Conservation (phyloP, 2,888 invertebrate genomes). For the Sarcophaga caerulescens region DNA sequence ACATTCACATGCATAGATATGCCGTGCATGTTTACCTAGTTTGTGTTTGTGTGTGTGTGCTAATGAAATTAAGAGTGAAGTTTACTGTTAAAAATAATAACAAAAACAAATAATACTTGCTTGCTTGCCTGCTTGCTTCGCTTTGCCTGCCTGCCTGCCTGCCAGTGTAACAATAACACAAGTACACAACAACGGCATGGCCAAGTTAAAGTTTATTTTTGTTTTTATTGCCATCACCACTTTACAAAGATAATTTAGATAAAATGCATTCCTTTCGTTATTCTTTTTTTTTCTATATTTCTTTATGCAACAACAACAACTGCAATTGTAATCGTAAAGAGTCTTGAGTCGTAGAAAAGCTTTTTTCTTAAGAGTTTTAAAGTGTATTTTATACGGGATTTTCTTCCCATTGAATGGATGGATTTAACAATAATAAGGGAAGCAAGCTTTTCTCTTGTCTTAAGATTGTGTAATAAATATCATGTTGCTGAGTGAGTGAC, state of each 20-base stretch:
- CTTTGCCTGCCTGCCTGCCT: neutral
- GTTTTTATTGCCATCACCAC: constrained; percentile 13
- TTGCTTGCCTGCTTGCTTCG: too few species aligned
- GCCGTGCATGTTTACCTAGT: neutral
- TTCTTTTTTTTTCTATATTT: neutral
- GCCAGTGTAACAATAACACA: constrained; percentile 61
- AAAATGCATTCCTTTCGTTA: constrained; percentile 44
- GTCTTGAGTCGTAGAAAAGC: too few species aligned
- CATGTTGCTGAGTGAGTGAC: too few species aligned
- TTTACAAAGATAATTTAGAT: constrained; percentile 31
- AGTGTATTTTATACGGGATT: too few species aligned
- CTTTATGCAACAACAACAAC: too few species aligned
- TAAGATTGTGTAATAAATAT: too few species aligned
- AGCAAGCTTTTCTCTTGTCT: too few species aligned
- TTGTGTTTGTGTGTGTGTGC: constrained; percentile 13
- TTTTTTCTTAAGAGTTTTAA: too few species aligned
- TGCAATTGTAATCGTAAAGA: too few species aligned
- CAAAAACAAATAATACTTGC: constrained; percentile 42
- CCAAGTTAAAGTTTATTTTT: constrained; percentile 66
- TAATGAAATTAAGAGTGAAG: constrained; percentile 68
- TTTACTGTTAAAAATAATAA: constrained; percentile 68
- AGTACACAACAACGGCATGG: constrained; percentile 71
- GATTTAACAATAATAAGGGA: too few species aligned
- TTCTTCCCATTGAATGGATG: too few species aligned
- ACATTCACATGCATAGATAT: neutral